Conservation (phyloP, 2,113 vertebrate genomes). For the Megaleporinus macrocephalus region DNA sequence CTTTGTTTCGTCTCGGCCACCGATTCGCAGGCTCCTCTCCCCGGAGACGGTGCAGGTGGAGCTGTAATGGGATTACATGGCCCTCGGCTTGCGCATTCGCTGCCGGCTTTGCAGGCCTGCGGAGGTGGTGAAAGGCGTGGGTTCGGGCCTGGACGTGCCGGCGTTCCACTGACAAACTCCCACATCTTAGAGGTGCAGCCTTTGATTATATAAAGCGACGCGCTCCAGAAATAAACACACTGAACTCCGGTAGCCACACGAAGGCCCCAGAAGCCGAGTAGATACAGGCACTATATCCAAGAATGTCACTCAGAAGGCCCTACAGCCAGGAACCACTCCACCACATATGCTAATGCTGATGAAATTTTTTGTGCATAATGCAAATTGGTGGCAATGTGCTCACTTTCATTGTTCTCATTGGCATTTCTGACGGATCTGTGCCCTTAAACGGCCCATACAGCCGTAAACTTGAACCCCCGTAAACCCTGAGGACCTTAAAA, state of each 20-base stretch:
- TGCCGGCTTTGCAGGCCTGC: not conserved
- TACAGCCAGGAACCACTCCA: not conserved
- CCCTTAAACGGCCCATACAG: not conserved
- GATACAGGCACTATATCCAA: slow-evolving; percentile 3
- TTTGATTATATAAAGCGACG: not conserved
- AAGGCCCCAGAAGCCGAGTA: too few relatives aligned
- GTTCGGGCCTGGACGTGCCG: not conserved
- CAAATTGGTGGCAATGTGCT: not conserved
- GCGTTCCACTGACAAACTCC: not conserved
- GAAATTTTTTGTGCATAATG: not conserved
- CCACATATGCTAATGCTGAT: not conserved
- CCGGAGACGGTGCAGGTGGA: slow-evolving; percentile 5
- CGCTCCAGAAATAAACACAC: too few relatives aligned
- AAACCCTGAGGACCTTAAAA: too few relatives aligned
- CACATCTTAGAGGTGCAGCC: not conserved
- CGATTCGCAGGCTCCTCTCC: slow-evolving; percentile 23
- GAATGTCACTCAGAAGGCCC: not conserved
- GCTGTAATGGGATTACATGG: slow-evolving; percentile 37
- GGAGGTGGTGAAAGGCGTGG: not conserved
- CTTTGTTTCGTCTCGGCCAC: slow-evolving; percentile 20
- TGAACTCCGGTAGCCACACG: too few relatives aligned
- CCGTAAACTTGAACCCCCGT: not conserved
- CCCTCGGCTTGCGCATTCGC: slow-evolving; percentile 12
- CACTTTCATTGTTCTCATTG: not conserved
- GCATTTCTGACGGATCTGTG: not conserved